Evolutionary conservation across 2,113 vertebrate species (phyloP), one percentile per base, ranked within the genome.

Genomic region (Agapornis roseicollis): DNA sequence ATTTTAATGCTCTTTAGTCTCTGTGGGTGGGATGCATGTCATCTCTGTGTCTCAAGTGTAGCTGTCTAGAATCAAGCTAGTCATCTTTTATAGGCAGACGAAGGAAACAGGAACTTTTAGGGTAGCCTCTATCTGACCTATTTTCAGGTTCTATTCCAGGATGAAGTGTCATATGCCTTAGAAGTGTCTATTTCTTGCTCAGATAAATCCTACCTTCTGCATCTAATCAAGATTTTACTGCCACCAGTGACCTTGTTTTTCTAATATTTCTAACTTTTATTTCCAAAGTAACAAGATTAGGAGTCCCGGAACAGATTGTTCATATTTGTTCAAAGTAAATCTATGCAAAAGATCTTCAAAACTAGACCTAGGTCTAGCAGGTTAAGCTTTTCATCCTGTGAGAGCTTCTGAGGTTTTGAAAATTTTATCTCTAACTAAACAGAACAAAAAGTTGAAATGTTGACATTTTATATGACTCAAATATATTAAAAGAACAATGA

Each of bases 381-480:
- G 56, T 81, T 90, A n/a, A 89, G 44, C 12, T 89, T 95, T 92
- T 56, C 46, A 80, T 44, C 27, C 46, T 91, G 49, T 24, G 20
- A 91, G 61, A 77, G 33, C 13, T 74, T 93, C 19, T 70, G 50
- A 94, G 50, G 68, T 83, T 90, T 85, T 64, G 33, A 93, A 85
- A 80, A 63, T 35, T 74, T 91, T 96, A 22, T 80, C 63, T 88
- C 41, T 93, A 90, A 90, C 4, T 27, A 93, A 93, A 77, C 17
- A 63, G 73, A 94, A 93, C 31, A 92, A 80, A 56, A 95, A 84
- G 83, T 64, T 88, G 31, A 86, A 93, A 86, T 92, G 69, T 74
- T 97, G 92, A 71, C 77, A 81, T 96, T 95, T 94, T 90, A 71
- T 20, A 35, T 90, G 72, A 90, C 42, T 93, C 56, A 74, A 60